phyloP scores from a whole-genome alignment of 2,888 invertebrate genomes.

The Pedicia rivosa region DNA sequence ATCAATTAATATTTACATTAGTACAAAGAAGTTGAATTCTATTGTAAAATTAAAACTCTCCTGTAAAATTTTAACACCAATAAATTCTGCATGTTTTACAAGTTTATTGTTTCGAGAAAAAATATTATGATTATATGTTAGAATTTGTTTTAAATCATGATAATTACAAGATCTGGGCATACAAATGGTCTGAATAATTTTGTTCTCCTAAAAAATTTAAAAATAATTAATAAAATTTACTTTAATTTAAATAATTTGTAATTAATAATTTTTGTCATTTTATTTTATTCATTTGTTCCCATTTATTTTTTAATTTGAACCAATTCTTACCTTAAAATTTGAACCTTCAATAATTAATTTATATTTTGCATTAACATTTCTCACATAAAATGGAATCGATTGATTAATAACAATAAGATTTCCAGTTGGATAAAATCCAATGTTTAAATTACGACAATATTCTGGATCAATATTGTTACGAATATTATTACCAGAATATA shows the following conservation, averaged over 20 bases:
- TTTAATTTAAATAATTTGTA: background rate
- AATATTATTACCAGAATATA: conserved; percentile 60
- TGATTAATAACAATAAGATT: conserved; percentile 1
- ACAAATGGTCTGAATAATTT: conserved; percentile 20
- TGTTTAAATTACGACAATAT: conserved; percentile 16
- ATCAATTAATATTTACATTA: conserved; percentile 16
- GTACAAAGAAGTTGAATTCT: conserved; percentile 18
- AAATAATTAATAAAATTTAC: conserved; percentile 4
- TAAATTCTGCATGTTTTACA: conserved; percentile 17
- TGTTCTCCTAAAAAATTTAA: conserved; percentile 12
- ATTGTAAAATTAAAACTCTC: conserved; percentile 17
- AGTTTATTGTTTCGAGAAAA: conserved; percentile 18
- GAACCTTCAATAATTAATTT: conserved; percentile 9
- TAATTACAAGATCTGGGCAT: conserved; percentile 19
- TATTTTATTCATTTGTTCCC: background rate
- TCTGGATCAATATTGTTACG: conserved; percentile 40
- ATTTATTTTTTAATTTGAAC: background rate
- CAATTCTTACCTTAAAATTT: conserved; percentile 1
- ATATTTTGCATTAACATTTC: conserved; percentile 17
- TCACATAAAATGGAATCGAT: conserved; percentile 17
- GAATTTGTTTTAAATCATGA: conserved; percentile 17
- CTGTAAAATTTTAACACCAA: conserved; percentile 16
- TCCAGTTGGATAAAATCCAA: background rate
- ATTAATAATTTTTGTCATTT: background rate
- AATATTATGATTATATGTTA: conserved; percentile 14